phyloP scores from a whole-genome alignment of 2,888 invertebrate genomes.

The Sclerodermus sp. region DNA sequence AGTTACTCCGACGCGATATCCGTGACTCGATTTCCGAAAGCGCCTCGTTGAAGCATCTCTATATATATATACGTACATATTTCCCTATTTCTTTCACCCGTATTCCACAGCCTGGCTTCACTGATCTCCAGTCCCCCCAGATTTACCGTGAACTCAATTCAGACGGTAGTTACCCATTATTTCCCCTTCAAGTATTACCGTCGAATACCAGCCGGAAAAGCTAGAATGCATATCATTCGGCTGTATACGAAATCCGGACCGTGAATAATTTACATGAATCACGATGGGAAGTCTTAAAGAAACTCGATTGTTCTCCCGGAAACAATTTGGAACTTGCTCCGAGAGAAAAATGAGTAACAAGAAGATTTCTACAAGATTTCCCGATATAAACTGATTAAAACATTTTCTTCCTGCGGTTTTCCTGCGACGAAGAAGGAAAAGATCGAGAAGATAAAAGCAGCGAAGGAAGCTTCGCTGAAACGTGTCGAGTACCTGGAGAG shows the following conservation, averaged over 20 bases:
- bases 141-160: conserved; percentile 26
- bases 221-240: conserved; percentile 5
- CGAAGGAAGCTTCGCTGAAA: too few relatives aligned
- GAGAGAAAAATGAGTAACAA: too few relatives aligned
- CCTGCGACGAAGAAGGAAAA: too few relatives aligned
- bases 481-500: too few relatives aligned
- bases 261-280: neutral
- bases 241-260: neutral
- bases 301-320: conserved; percentile 1
- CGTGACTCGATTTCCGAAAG: conserved; percentile 49
- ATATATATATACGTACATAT: conserved; percentile 14
- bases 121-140: conserved; percentile 12
- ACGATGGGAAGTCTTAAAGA: neutral
- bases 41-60: conserved; percentile 20
- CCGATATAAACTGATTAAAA: too few relatives aligned
- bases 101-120: conserved; percentile 5
- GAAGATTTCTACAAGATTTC: too few relatives aligned
- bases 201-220: conserved; percentile 9
- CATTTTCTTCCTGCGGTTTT: too few relatives aligned
- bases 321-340: too few relatives aligned
- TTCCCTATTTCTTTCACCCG: conserved; percentile 16
- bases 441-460: too few relatives aligned
- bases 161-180: conserved; percentile 18
- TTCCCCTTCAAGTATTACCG: conserved; percentile 16
- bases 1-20: conserved; percentile 47